Evolutionary conservation across 2,888 invertebrate species (phyloP), one percentile per base, ranked within the genome.

Genomic region (Chrysotoxum bicinctum): DNA sequence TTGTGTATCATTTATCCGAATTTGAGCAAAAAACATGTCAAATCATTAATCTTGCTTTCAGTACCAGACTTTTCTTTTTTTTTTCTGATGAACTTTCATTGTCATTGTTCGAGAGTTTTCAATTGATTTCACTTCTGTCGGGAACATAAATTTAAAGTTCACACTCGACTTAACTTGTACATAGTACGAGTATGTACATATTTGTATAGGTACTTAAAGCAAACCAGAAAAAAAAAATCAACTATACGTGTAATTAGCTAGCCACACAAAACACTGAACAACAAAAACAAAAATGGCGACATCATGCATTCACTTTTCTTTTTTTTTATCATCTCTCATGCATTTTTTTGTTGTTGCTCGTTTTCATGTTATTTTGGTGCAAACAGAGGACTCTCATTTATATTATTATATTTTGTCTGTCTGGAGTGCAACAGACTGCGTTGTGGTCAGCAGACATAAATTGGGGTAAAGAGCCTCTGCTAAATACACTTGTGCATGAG

Each of bases 391-490:
- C 43, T 48, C 10, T 48, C 35, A 19, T 58, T 66, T 37, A 66
- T 52, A 37, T 73, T 26, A 26, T 37, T 56, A 35, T 77, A 37
- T 35, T 77, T n/a, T 64, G 62, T 52, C 70, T 79, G 84, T 84
- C 84, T 79, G 84, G 66, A 80, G 80, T 84, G 79, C 79, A 84
- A 80, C 84, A 84, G 79, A 84, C 84, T 84, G 79, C 80, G 79
- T 68, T 84, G 80, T 80, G 74, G 70, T 66, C 83, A 79, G 69
- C 83, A 79, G 64, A 75, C 70, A 81, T 56, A 75, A 81, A 64
- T 81, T 81, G 81, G 40, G 56, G 75, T 64, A 80, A 64, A 70
- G 62, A 74, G 60, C 60, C 79, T 60, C 50, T 78, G 32, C 50
- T 45, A 64, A 64, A 64, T 78, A 37, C 58, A 45, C 21, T 75